A percentile compares a stretch with the other conserved stretches of the same genome.
Conservation (phyloP, 2,797 vertebrate genomes). For the Manis javanica region DNA sequence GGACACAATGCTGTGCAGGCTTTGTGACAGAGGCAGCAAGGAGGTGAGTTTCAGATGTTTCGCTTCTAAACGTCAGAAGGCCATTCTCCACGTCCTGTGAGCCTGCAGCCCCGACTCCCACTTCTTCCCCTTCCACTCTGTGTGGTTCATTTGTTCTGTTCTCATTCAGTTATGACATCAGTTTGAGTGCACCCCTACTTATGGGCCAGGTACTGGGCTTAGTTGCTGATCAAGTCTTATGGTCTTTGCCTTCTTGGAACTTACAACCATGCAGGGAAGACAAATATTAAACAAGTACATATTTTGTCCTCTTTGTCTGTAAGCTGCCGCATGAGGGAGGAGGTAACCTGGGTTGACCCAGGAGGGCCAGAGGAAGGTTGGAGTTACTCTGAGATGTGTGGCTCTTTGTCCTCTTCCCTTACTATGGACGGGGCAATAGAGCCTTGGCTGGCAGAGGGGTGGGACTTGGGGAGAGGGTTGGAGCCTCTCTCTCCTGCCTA, state of each 20-base stretch:
- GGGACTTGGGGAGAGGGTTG: too few relatives aligned
- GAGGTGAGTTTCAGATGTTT: not conserved
- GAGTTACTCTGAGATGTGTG: not conserved
- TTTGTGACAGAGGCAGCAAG: not conserved
- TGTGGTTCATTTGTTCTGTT: not conserved
- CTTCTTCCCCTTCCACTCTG: not conserved
- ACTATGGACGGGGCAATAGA: not conserved
- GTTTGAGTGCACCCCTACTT: not conserved
- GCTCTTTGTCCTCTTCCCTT: not conserved
- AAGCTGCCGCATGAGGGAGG: not conserved
- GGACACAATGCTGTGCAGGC: fast-evolving
- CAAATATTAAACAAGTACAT: fast-evolving
- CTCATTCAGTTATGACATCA: not conserved
- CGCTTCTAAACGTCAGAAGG: not conserved
- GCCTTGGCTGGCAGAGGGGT: not conserved
- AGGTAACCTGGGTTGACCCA: not conserved
- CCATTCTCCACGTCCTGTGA: fast-evolving
- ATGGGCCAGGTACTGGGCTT: not conserved
- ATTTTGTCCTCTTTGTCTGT: not conserved
- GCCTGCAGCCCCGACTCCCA: not conserved
- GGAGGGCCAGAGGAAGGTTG: not conserved
- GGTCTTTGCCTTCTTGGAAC: not conserved
- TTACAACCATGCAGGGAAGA: not conserved
- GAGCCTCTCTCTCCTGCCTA: not conserved
- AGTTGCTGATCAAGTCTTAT: not conserved